These are phyloP conservation scores for Chrysoperla carnea DNA, from an alignment of 1,140 invertebrate species.

Conservation along the genomic window DNA sequence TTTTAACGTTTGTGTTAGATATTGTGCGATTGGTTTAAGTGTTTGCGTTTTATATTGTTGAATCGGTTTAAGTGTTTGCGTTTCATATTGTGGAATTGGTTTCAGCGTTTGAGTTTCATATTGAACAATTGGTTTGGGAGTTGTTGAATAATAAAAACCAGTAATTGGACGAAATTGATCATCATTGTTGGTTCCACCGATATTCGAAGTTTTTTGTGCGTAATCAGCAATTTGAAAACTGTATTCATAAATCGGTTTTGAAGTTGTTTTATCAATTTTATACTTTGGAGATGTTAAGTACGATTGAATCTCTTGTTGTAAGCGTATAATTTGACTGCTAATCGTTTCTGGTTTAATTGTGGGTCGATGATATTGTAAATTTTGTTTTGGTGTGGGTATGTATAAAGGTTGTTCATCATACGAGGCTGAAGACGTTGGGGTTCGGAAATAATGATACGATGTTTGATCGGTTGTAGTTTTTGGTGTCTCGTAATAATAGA, in stretches of 20 bases:
- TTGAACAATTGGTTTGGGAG: no score
- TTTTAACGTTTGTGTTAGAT: no score
- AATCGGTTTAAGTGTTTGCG: no score
- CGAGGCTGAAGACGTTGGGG: background rate
- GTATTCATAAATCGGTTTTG: conserved; percentile 38
- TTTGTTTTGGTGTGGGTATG: background rate
- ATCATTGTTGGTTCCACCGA: background rate
- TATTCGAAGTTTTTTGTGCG: conserved; percentile 10
- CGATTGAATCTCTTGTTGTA: conserved; percentile 1
- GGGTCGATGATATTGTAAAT: background rate
- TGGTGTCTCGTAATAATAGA: conserved; percentile 31
- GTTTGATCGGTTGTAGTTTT: background rate
- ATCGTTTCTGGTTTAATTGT: conserved; percentile 4
- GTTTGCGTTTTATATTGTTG: no score
- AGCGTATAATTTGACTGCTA: conserved; percentile 10
- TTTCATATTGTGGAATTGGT: no score
- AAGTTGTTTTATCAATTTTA: background rate
- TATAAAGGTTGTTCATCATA: background rate
- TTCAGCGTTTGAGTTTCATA: no score
- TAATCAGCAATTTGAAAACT: conserved; percentile 34
- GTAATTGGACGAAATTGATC: conserved; percentile 37
- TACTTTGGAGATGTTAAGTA: background rate
- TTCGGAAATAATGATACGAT: background rate
- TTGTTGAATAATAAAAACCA: no score
- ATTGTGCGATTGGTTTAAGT: no score